Percentiles rank a stretch among this genome's conserved stretches.
Conservation (phyloP, 2,797 vertebrate genomes). For the Eutrigla gurnardus region DNA sequence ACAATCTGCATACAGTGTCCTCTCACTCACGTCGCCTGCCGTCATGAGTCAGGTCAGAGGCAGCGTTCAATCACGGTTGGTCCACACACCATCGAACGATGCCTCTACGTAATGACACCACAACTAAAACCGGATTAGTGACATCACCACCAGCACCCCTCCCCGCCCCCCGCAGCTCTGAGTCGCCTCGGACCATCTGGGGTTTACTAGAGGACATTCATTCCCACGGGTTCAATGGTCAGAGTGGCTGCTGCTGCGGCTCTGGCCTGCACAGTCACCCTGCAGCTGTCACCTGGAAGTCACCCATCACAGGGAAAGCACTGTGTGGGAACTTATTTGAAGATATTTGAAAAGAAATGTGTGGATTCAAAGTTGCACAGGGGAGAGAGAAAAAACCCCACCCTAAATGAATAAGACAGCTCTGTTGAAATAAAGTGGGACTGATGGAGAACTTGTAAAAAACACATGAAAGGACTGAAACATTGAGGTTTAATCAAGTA, state of each 20-base stretch:
- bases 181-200: constrained; percentile 60
- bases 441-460: neutral
- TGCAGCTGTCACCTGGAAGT: constrained; percentile 81
- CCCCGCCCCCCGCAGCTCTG: constrained; percentile 4
- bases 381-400: too few species aligned
- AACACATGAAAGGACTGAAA: constrained; percentile 7
- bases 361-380: constrained; percentile 15
- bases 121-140: constrained; percentile 80
- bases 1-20: constrained; percentile 16
- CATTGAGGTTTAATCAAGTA: constrained; percentile 30
- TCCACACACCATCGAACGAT: constrained; percentile 74
- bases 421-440: constrained; percentile 10
- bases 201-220: constrained; percentile 87
- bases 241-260: constrained; percentile 54
- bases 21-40: constrained; percentile 7
- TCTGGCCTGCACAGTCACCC: constrained; percentile 54
- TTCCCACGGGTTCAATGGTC: constrained; percentile 72
- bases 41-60: constrained; percentile 42
- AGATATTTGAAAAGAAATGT: constrained; percentile 27
- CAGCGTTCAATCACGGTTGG: constrained; percentile 73
- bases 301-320: constrained; percentile 56
- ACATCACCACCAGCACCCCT: constrained; percentile 57
- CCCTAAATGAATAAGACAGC: neutral
- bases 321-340: constrained; percentile 61
- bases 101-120: constrained; percentile 77